Evolutionary conservation across 2,888 invertebrate genomes (phyloP).

Genomic region (Caenorhabditis angaria): DNA sequence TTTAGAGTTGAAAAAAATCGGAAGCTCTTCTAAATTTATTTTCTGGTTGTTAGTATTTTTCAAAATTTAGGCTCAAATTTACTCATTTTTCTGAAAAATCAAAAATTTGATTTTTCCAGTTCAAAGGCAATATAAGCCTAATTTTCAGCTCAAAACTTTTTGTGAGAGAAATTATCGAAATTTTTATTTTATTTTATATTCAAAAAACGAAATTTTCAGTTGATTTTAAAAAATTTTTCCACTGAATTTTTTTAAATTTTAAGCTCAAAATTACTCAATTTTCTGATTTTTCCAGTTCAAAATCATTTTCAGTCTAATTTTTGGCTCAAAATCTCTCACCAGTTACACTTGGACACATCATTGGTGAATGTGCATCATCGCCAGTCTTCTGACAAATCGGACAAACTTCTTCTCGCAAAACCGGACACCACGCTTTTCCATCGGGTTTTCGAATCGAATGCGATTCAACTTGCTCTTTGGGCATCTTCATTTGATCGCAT

Average conservation of each 20-base stretch:
- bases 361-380: constrained; percentile 19
- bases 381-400: constrained; percentile 25
- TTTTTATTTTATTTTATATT: neutral
- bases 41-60: too few relatives aligned
- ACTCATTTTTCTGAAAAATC: too few relatives aligned
- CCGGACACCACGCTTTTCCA: constrained; percentile 32
- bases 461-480: constrained; percentile 9
- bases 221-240: neutral
- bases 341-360: constrained; percentile 27
- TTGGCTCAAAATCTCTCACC: neutral
- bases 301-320: neutral
- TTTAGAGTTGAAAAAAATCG: too few relatives aligned
- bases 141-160: neutral
- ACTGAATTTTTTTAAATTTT: neutral
- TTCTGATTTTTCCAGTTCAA: neutral
- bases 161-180: neutral
- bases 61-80: too few relatives aligned
- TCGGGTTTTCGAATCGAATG: constrained; percentile 30
- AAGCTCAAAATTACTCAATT: neutral
- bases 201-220: neutral
- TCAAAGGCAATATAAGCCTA: neutral
- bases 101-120: neutral
- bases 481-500: constrained; percentile 10
- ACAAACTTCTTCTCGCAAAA: constrained; percentile 22
- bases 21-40: too few relatives aligned